Evolutionary conservation across 1,140 invertebrate genomes (phyloP).

Genomic region (Conus betulinus): DNA sequence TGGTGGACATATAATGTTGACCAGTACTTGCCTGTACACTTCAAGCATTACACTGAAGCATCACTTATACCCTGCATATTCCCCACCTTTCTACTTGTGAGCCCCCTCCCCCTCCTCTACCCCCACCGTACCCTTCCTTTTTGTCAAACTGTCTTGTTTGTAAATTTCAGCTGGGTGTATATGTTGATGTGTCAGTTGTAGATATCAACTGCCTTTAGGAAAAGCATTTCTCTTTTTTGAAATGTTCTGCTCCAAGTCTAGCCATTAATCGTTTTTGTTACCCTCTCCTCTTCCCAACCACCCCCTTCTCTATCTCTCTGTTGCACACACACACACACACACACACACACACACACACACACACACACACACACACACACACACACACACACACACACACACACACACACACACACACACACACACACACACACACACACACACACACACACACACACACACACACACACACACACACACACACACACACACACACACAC

Average conservation of each 20-base stretch:
- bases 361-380: constrained; percentile 1
- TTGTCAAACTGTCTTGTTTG: background rate
- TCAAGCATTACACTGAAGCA: background rate
- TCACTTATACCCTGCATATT: too few species aligned
- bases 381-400: constrained; percentile 10
- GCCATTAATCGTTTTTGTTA: background rate
- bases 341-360: constrained; percentile 15
- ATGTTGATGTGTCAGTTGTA: background rate
- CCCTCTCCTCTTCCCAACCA: background rate
- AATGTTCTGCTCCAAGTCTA: too few species aligned
- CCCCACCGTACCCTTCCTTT: background rate
- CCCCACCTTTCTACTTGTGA: too few species aligned
- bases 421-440: constrained; percentile 1
- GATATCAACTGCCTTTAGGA: background rate
- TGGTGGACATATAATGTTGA: background rate
- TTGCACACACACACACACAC: constrained; percentile 7
- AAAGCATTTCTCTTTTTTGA: too few species aligned
- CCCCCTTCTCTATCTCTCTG: background rate
- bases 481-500: constrained; percentile 13
- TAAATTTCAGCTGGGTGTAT: background rate
- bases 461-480: constrained; percentile 13
- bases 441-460: constrained; percentile 8
- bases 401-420: background rate
- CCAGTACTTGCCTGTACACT: background rate
- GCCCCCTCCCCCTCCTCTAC: too few species aligned